Evolutionary conservation across 2,888 invertebrate species (phyloP).

Genomic region (Drosophila anomalata): DNA sequence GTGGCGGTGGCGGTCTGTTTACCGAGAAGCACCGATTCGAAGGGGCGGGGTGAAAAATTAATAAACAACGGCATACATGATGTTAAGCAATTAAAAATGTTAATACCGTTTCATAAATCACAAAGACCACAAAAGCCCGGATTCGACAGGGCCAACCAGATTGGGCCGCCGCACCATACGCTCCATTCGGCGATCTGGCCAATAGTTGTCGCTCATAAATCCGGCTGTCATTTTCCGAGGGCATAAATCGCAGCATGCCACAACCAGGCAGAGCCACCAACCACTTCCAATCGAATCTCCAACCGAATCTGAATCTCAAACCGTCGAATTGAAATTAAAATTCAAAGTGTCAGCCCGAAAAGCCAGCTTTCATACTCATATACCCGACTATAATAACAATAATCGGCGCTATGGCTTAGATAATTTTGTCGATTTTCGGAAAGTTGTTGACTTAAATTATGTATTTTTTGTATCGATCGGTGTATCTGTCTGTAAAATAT

Average conservation of each 20-base stretch:
- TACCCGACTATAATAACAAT: slow-evolving; percentile 42
- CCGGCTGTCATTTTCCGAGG: slow-evolving; percentile 57
- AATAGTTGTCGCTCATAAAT: slow-evolving; percentile 78
- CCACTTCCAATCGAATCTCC: slow-evolving; percentile 1
- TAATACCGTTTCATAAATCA: slow-evolving; percentile 82
- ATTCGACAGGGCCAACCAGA: slow-evolving; percentile 64
- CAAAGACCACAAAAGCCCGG: slow-evolving; percentile 55
- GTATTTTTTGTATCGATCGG: slow-evolving; percentile 34
- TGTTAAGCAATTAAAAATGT: slow-evolving; percentile 83
- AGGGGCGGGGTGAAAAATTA: slow-evolving; percentile 72
- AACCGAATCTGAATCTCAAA: slow-evolving; percentile 5
- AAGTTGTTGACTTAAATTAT: slow-evolving; percentile 59
- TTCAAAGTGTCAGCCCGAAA: slow-evolving; percentile 51
- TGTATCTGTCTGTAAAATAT: slow-evolving; percentile 61
- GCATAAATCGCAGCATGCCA: slow-evolving; percentile 59
- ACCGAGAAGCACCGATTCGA: slow-evolving; percentile 21
- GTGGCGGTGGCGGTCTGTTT: slow-evolving; percentile 1
- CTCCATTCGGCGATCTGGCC: slow-evolving; percentile 57
- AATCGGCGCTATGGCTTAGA: slow-evolving; percentile 58
- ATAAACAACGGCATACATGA: slow-evolving; percentile 82
- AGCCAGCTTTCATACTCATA: slow-evolving; percentile 20
- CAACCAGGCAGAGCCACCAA: slow-evolving; percentile 36
- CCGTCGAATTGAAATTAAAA: slow-evolving; percentile 55
- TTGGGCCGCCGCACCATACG: slow-evolving; percentile 39
- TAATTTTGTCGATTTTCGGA: slow-evolving; percentile 34